These are phyloP conservation scores for Conistra vaccinii DNA, from an alignment of 2,888 invertebrate genomes.

Conservation along the genomic window DNA sequence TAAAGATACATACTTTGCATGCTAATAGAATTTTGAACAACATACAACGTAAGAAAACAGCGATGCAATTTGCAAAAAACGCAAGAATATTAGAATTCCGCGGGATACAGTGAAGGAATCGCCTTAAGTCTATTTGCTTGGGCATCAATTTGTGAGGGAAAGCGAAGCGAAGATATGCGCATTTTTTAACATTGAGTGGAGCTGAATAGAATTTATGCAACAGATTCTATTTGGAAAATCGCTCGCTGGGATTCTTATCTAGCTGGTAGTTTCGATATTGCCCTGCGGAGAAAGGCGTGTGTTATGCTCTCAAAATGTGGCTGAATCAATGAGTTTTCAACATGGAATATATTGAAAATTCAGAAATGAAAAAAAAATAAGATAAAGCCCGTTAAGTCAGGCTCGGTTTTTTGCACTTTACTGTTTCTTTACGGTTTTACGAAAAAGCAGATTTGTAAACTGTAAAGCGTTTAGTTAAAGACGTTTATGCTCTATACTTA, in stretches of 20 bases:
- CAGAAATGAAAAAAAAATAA: background rate
- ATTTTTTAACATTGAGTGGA: constrained; percentile 53
- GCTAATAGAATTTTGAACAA: background rate
- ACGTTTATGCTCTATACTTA: background rate
- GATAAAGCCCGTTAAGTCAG: background rate
- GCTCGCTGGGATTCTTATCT: constrained; percentile 19
- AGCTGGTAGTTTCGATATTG: constrained; percentile 17
- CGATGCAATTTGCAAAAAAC: background rate
- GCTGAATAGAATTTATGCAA: constrained; percentile 52
- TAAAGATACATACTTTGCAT: background rate
- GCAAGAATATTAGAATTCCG: background rate
- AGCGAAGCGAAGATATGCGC: constrained; percentile 47
- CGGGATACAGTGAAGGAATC: background rate
- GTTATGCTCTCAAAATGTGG: background rate
- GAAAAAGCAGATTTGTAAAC: background rate
- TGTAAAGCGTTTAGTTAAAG: background rate
- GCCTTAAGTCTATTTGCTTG: constrained; percentile 22
- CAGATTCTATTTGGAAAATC: constrained; percentile 29
- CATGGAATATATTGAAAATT: background rate
- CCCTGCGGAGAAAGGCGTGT: background rate
- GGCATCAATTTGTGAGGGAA: constrained; percentile 23
- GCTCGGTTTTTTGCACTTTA: background rate
- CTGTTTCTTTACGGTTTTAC: background rate
- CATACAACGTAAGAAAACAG: background rate
- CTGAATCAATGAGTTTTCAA: background rate